Evolutionary conservation across 1,140 invertebrate genomes (phyloP).

Genomic region (Eufriesea mexicana): DNA sequence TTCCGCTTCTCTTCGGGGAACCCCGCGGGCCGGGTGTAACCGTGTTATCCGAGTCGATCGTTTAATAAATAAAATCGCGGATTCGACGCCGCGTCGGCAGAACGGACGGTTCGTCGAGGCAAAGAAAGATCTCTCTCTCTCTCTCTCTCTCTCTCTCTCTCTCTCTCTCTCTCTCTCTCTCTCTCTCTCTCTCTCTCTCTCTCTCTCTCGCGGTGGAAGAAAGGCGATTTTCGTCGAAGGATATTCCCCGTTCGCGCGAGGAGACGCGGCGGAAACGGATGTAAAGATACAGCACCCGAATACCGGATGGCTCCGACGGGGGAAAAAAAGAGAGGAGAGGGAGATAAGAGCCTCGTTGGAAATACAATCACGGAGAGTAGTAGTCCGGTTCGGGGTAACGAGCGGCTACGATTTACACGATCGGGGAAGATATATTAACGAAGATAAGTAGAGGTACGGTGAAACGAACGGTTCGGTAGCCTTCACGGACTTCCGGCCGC

Average conservation of each 20-base stretch:
- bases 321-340: not conserved
- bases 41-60: conserved; percentile 16
- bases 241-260: not conserved
- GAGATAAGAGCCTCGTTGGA: conserved; percentile 24
- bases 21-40: not conserved
- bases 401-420: conserved; percentile 38
- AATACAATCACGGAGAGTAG: conserved; percentile 46
- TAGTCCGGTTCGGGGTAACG: not conserved
- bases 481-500: not conserved
- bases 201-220: too few relatives aligned
- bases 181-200: too few relatives aligned
- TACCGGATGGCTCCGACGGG: not conserved
- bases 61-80: conserved; percentile 35
- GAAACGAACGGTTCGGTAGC: not conserved
- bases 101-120: too few relatives aligned
- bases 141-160: too few relatives aligned
- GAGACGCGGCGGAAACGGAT: conserved; percentile 19
- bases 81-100: not conserved
- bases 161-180: too few relatives aligned
- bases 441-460: not conserved
- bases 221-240: not conserved
- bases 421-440: conserved; percentile 21
- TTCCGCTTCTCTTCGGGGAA: not conserved
- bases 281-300: not conserved
- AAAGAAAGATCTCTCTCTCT: too few relatives aligned